These are phyloP conservation scores for Batillaria attramentaria DNA, from an alignment of 1,140 invertebrate species.

Conservation along the genomic window DNA sequence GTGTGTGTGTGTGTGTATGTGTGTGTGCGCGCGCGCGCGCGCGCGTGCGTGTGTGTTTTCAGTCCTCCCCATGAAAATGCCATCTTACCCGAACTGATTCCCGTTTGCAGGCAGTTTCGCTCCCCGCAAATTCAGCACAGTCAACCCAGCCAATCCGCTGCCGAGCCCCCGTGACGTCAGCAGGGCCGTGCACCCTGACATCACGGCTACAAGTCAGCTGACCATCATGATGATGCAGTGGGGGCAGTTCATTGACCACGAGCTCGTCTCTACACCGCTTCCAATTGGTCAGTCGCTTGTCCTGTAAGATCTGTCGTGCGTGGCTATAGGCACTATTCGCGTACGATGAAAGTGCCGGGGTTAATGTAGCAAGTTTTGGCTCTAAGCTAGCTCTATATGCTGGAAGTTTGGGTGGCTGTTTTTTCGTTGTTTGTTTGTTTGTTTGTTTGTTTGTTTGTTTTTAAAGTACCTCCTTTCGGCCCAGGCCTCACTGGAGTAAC, in stretches of 20 bases:
- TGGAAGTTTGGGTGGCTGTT: too few relatives aligned
- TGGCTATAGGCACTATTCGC: too few relatives aligned
- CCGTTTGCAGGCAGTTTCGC: not conserved
- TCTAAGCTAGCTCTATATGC: too few relatives aligned
- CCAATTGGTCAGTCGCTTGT: slow-evolving; percentile 38
- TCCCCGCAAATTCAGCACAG: slow-evolving; percentile 16
- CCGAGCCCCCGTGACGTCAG: slow-evolving; percentile 44
- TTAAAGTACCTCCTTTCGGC: not conserved
- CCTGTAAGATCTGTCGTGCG: too few relatives aligned
- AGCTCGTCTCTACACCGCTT: slow-evolving; percentile 42
- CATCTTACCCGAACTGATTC: too few relatives aligned
- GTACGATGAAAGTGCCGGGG: too few relatives aligned
- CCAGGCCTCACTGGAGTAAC: not conserved
- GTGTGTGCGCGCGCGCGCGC: too few relatives aligned
- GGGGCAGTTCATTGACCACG: slow-evolving; percentile 57
- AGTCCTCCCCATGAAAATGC: too few relatives aligned
- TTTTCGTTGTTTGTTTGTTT: too few relatives aligned
- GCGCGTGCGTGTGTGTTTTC: too few relatives aligned
- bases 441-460: not conserved
- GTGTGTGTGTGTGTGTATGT: too few relatives aligned
- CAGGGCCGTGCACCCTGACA: slow-evolving; percentile 27
- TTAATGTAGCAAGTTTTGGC: too few relatives aligned
- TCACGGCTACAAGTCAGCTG: not conserved
- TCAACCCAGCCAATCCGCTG: slow-evolving; percentile 17
- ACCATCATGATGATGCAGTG: slow-evolving; percentile 46